Base-by-base conservation (phyloP, 2,888 invertebrate species). In the Drosophila longiperda region DNA sequence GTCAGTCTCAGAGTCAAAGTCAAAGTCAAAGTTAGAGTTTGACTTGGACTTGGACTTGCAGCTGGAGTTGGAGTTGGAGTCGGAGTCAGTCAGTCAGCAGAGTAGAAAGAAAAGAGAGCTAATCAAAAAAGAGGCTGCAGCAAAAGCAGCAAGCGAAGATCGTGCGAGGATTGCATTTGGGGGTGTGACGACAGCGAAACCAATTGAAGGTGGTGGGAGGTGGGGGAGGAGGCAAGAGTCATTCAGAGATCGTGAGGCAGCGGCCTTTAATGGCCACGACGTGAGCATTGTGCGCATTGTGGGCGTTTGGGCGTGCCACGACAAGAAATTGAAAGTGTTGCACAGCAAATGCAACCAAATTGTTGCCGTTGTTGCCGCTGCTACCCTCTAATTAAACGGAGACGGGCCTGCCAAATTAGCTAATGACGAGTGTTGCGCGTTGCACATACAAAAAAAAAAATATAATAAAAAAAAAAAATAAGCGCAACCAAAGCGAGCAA, bases 251-350 rank as follows among this genome's bases (percentile, higher is more conserved):
- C 85, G 85, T 85, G 89, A 83, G 80, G 83, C 88, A 66, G 81
- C 53, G 80, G 73, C 77, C 82, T 89, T 90, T 91, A 91, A 91
- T 92, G 90, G 90, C 86, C 80, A 76, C 84, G 90, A 91, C 91
- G 91, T 91, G 92, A 91, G 68, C 50, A 61, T 32, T 60, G 60
- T 57, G 66, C 57, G 74, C 58, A n/a, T 54, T 66, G 34, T 58
- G 52, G 52, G 57, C 57, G 42, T 74, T 68, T 60, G 80, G 83
- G 89, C 80, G 88, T 76, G 89, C 67, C 80, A 64, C 53, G 45
- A 26, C 49, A 62, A 70, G 72, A 85, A 85, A 85, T 67, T 86
- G 90, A 85, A 85, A 85, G 85, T 85, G 85, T 78, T 71, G 64
- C 69, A 73, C 58, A 40, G 59, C 61, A 45, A 40, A 49, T 7